Percentiles rank a stretch among this genome's conserved stretches.
These are phyloP conservation scores for Digitonthophagus gazella DNA, from an alignment of 2,888 invertebrate genomes.

Conservation along the genomic window DNA sequence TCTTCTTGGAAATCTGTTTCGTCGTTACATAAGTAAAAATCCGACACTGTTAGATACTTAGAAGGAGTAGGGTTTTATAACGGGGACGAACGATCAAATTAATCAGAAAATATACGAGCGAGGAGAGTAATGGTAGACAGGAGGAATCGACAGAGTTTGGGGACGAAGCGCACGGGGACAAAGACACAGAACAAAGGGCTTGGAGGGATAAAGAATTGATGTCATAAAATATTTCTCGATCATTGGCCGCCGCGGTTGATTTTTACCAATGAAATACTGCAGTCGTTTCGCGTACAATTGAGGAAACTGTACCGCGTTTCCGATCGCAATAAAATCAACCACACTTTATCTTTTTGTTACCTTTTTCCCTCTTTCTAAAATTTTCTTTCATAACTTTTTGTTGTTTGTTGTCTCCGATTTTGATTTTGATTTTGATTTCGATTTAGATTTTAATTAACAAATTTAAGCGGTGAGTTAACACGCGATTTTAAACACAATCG, in stretches of 20 bases:
- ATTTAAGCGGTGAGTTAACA: too few relatives aligned
- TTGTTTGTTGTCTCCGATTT: too few relatives aligned
- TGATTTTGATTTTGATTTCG: too few relatives aligned
- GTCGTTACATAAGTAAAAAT: too few relatives aligned
- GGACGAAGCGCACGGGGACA: neutral
- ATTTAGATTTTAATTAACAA: too few relatives aligned
- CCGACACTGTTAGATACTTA: too few relatives aligned
- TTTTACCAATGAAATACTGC: slow-evolving; percentile 11
- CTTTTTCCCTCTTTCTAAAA: too few relatives aligned
- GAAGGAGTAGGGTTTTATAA: too few relatives aligned
- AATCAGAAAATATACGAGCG: slow-evolving; percentile 15
- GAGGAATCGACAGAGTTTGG: slow-evolving; percentile 8
- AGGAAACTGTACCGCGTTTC: neutral
- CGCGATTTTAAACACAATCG: too few relatives aligned
- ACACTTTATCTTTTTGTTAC: too few relatives aligned
- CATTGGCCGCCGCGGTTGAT: slow-evolving; percentile 4
- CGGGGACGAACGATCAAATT: slow-evolving; percentile 17
- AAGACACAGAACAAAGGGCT: slow-evolving; percentile 7
- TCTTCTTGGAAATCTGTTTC: too few relatives aligned
- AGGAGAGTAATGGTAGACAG: slow-evolving; percentile 10
- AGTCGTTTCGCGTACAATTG: neutral
- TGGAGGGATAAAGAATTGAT: slow-evolving; percentile 10
- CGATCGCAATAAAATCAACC: neutral
- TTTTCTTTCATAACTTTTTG: too few relatives aligned
- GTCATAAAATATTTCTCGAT: slow-evolving; percentile 17